Evolutionary conservation across 2,888 invertebrate species (phyloP), one percentile per base, ranked within the genome.

Genomic region (Ophion costatus): DNA sequence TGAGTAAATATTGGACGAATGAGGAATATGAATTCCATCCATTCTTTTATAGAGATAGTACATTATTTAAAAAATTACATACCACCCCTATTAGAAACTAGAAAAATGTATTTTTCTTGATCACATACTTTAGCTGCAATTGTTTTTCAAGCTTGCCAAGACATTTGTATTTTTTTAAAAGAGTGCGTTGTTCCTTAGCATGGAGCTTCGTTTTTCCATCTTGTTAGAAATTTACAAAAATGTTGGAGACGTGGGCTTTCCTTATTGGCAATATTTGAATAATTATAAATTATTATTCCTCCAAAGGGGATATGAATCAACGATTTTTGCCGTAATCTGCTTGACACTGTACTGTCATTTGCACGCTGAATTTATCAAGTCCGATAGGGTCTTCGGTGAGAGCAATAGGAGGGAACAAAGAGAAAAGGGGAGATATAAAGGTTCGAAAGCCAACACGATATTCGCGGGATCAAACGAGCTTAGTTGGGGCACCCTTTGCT

Each of bases 401-500:
- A 59, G 69, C 61, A 57, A 24, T 17, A 20, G 51, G n/a, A 64
- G 10, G 59, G 33, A 22, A n/a, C 6, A 59, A 42, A 56, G 38
- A 51, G 24, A 69, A 67, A 17, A 38, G 64, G 51, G 63, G 67
- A 57, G 10, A 59, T 17, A 69, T 9, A 29, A 66, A 78, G 73
- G 67, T 61, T 80, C 42, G 56, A 42, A 78, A 78, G 80, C 80
- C 80, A 73, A 81, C 57, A 33, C 69, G 57, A 59, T 78, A 17
- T 74, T 51, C 24, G 20, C 20, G 63, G 67, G 77, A 81, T 84
- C 77, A 84, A 84, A 73, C 81, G 84, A 57, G 57, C 69, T 70
- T 9, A 57, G 24, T 33, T 61, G 29, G 29, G 45, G 78, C 14
- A 42, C 69, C 59, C 80, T 80, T 67, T 69, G 42, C 76, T 51